Evolutionary conservation across 2,888 invertebrate species (phyloP).

Genomic region (Calephelis perditalis): DNA sequence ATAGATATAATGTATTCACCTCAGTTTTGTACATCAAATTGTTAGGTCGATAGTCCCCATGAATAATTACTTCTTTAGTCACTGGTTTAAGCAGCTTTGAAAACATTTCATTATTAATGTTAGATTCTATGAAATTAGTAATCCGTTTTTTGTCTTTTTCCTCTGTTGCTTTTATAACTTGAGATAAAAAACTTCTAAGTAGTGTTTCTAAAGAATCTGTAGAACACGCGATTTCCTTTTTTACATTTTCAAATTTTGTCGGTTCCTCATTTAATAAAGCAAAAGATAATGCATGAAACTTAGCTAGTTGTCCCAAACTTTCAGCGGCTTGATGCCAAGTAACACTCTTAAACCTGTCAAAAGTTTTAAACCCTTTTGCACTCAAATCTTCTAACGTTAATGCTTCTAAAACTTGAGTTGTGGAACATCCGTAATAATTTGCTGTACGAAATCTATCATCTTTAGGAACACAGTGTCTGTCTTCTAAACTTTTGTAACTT

Average conservation of each 20-base stretch:
- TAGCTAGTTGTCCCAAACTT: slow-evolving; percentile 38
- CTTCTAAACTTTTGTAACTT: slow-evolving; percentile 26
- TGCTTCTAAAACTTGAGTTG: slow-evolving; percentile 35
- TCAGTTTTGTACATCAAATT: slow-evolving; percentile 36
- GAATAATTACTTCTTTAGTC: slow-evolving; percentile 40
- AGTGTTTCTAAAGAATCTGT: neutral
- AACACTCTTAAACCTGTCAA: slow-evolving; percentile 39
- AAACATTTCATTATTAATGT: slow-evolving; percentile 1
- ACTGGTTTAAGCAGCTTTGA: neutral
- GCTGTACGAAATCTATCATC: slow-evolving; percentile 32
- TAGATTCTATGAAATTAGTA: slow-evolving; percentile 1
- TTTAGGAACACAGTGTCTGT: slow-evolving; percentile 18
- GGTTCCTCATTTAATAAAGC: slow-evolving; percentile 31
- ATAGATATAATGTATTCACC: neutral
- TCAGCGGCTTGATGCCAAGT: slow-evolving; percentile 38
- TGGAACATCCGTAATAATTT: slow-evolving; percentile 36
- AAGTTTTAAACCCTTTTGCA: slow-evolving; percentile 35
- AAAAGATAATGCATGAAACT: slow-evolving; percentile 47
- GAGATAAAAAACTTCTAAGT: neutral
- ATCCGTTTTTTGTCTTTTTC: slow-evolving; percentile 7
- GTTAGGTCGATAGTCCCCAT: slow-evolving; percentile 38
- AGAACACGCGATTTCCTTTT: neutral
- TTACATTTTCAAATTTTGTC: slow-evolving; percentile 1
- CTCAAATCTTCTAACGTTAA: slow-evolving; percentile 42
- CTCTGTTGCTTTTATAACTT: slow-evolving; percentile 10